phyloP scores from a whole-genome alignment of 2,888 invertebrate species.

The Scotopteryx bipunctaria region DNA sequence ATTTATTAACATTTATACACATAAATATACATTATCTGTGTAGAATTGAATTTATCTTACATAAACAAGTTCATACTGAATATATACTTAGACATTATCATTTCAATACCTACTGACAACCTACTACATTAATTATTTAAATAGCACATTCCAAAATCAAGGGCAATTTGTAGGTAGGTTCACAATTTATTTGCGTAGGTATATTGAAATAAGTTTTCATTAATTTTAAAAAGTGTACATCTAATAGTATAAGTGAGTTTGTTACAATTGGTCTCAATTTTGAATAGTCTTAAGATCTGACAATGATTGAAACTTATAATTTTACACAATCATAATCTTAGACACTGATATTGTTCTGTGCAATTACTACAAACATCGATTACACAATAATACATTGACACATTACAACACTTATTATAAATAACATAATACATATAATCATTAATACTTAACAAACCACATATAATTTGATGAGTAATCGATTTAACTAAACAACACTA shows the following conservation, averaged over 20 bases:
- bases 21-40: background rate
- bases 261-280: background rate
- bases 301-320: too few relatives aligned
- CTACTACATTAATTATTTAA: too few relatives aligned
- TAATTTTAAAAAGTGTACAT: background rate
- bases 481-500: too few relatives aligned
- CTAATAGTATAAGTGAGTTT: background rate
- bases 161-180: too few relatives aligned
- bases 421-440: background rate
- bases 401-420: background rate
- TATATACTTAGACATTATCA: too few relatives aligned
- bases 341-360: too few relatives aligned
- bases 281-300: background rate
- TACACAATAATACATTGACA: background rate
- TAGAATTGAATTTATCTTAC: background rate
- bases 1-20: constrained; percentile 2
- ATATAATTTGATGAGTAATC: background rate
- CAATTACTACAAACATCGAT: too few relatives aligned
- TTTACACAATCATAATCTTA: too few relatives aligned
- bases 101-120: too few relatives aligned
- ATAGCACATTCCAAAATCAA: too few relatives aligned
- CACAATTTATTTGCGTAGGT: too few relatives aligned
- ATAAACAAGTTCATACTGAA: background rate
- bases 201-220: too few relatives aligned
- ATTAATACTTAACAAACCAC: constrained; percentile 2